These are phyloP conservation scores for Rana temporaria DNA, from an alignment of 2,113 vertebrate species.

Conservation along the genomic window DNA sequence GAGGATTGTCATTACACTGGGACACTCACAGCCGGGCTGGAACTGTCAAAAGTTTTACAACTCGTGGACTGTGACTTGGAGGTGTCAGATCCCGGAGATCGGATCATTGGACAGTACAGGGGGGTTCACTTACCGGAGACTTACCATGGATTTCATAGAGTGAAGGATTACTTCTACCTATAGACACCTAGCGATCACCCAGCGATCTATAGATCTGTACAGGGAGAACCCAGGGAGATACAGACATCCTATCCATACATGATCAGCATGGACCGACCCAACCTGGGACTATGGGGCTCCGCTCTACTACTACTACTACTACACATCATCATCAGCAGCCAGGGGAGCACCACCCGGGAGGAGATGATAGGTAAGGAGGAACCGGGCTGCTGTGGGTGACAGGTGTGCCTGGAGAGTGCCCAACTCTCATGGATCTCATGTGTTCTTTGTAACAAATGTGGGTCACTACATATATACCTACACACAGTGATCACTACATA, in stretches of 20 bases:
- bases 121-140: neutral
- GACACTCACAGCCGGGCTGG: constrained; percentile 37
- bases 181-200: neutral
- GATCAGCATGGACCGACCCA: neutral
- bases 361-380: constrained; percentile 53
- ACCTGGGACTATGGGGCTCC: neutral
- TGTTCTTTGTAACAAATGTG: too few species aligned
- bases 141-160: neutral
- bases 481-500: too few species aligned
- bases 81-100: neutral
- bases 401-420: too few species aligned
- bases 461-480: too few species aligned
- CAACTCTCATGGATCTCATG: too few species aligned
- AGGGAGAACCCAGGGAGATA: neutral
- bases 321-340: neutral
- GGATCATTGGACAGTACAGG: neutral
- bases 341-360: neutral
- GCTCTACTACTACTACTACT: neutral
- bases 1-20: constrained; percentile 33
- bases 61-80: constrained; percentile 24
- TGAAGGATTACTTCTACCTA: neutral
- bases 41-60: constrained; percentile 54
- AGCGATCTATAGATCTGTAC: too few species aligned
- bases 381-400: neutral
- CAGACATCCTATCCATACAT: too few species aligned